These are phyloP conservation scores for Papilio polyxenes DNA, from an alignment of 1,140 invertebrate species.

Conservation along the genomic window DNA sequence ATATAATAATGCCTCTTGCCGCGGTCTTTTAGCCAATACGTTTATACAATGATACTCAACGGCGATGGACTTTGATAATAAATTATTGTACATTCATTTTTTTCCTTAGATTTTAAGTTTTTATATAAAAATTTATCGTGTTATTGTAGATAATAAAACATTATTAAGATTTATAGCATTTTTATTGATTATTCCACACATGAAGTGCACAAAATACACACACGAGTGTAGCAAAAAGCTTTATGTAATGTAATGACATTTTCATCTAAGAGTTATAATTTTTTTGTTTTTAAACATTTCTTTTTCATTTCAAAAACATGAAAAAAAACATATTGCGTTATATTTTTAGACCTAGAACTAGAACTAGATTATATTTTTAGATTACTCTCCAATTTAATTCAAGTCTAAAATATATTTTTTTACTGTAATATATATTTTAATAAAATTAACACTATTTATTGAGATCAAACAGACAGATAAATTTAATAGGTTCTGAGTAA, in stretches of 20 bases:
- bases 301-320: no score
- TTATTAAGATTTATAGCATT: slow-evolving; percentile 41
- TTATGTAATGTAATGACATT: not conserved
- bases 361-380: no score
- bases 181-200: slow-evolving; percentile 10
- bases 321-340: no score
- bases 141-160: slow-evolving; percentile 63
- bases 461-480: slow-evolving; percentile 33
- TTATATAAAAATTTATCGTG: slow-evolving; percentile 46
- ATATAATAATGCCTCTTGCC: slow-evolving; percentile 56
- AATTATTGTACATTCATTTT: slow-evolving; percentile 65
- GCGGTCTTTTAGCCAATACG: slow-evolving; percentile 36
- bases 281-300: no score
- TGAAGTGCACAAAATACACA: not conserved
- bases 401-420: not conserved
- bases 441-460: slow-evolving; percentile 8
- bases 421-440: not conserved
- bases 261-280: not conserved
- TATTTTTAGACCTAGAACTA: no score
- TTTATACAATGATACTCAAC: slow-evolving; percentile 57
- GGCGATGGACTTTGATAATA: slow-evolving; percentile 53
- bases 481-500: not conserved
- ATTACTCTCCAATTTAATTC: no score
- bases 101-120: slow-evolving; percentile 33
- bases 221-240: not conserved